Base-by-base conservation (phyloP, 2,797 vertebrate species). In the Anguilla marmorata region DNA sequence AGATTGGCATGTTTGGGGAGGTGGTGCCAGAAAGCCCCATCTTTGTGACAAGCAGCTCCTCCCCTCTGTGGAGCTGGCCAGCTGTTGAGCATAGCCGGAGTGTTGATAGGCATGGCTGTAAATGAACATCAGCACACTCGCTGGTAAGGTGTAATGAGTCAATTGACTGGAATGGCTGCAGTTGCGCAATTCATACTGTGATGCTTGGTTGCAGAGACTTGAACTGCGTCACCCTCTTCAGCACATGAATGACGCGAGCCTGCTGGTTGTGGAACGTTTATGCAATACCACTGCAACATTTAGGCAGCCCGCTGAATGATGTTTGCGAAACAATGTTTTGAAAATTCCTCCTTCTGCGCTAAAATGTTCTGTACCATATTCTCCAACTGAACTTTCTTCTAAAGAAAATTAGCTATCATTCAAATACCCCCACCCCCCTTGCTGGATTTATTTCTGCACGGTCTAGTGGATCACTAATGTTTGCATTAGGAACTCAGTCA, bases 1-100 rank as follows among this genome's bases (percentile, higher is more conserved):
- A 52, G 58, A 82, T 27, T 84, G 87, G 54, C 87, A 88, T 84
- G 80, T 87, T 84, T 87, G 45, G 19, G 45, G 60, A 83, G 19
- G n/a, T 14, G n/a, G 63, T n/a, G 82, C 48, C 33, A 50, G 80
- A 11, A 41, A 14, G 48, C 33, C 63, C 80, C 27, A 33, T 87
- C 82, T 84, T 79, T 30, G 54, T 54, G 27, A 14, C 12, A 11
- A 2, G 11, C 24, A 3, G n/a, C 76, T 45, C 33, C 33, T n/a
- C 45, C 54, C 41, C 5, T 66, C 58, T 52, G 37, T 14, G 1
- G 45, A 48, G 56, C 24, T 33, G n/a, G 56, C 79, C 86, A 66
- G 58, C 86, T 27, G 76, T 45, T 48, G 54, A 87, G 33, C 33
- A 2, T 6, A 33, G 72, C 54, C 76, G 3, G 50, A 30, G 37